These are phyloP conservation scores for Danio jaintianensis DNA, from an alignment of 2,797 vertebrate species.

Conservation along the genomic window DNA sequence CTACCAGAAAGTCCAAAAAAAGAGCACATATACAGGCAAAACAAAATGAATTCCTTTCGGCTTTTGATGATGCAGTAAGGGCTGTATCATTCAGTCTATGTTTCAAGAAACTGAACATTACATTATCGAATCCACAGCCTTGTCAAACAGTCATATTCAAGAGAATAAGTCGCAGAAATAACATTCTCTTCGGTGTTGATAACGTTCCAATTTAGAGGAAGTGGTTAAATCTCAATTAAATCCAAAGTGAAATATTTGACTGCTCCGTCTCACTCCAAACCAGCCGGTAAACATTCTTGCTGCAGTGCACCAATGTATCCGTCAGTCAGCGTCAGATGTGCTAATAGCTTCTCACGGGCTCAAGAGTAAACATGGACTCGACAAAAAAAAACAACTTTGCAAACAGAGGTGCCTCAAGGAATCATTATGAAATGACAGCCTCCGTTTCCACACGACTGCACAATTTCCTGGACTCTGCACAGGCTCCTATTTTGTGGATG, in stretches of 20 bases:
- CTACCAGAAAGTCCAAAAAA: too few relatives aligned
- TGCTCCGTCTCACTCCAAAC: background rate
- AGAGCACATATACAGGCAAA: too few relatives aligned
- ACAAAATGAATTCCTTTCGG: too few relatives aligned
- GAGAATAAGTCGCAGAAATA: too few relatives aligned
- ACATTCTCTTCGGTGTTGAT: too few relatives aligned
- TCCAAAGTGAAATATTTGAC: background rate
- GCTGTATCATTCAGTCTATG: too few relatives aligned
- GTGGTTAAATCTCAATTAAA: background rate
- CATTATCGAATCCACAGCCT: too few relatives aligned
- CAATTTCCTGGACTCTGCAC: constrained; percentile 16
- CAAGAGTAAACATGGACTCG: constrained; percentile 22
- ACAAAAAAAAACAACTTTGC: background rate
- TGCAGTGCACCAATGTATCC: constrained; percentile 24
- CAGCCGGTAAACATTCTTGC: background rate
- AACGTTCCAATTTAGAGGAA: background rate
- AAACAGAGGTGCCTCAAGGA: constrained; percentile 31
- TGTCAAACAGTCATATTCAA: too few relatives aligned
- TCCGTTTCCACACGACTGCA: constrained; percentile 22
- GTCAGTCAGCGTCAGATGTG: constrained; percentile 9
- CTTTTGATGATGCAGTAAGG: too few relatives aligned
- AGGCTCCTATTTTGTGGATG: constrained; percentile 24
- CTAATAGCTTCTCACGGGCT: constrained; percentile 23
- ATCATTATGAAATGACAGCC: constrained; percentile 27
- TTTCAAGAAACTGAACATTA: too few relatives aligned